Base-by-base conservation (phyloP, 2,113 vertebrate genomes). In the Microcebus ravelobensis region DNA sequence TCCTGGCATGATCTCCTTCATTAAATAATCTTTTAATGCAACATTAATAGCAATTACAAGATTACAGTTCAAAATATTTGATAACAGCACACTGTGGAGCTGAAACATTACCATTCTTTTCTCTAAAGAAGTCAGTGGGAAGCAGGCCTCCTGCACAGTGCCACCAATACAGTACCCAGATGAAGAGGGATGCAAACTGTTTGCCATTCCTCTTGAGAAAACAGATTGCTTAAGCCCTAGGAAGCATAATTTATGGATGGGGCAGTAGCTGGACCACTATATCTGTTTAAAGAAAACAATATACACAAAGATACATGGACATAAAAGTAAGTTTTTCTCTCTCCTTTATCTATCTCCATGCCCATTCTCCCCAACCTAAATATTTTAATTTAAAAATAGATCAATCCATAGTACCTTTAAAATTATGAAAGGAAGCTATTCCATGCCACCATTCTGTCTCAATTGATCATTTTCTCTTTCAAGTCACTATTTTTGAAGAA, bases 11-110 rank as follows among this genome's bases (percentile, higher is more conserved):
- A 97, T 97, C 96, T 97, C 97, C 98, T 98, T 98, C 98, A 98
- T 98, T 98, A 98, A 98, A 98, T 98, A 98, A 98, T 98, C 98
- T 98, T 98, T 98, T 98, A 98, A 98, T 98, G 98, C 96, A 98
- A 98, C 97, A 98, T 98, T 98, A 98, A 98, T 98, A 98, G 97
- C 97, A 98, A 98, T 98, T 98, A 98, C 96, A 98, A 98, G 98
- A 98, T 98, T 98, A 98, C 93, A 95, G 97, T 98, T 98, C 97
- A 98, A 98, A 98, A 99, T 98, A 98, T 98, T 99, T 99, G 98
- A 98, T 98, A 98, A 98, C 97, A 98, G 97, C 97, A 94, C 98
- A 97, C 97, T 86, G 98, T 91, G 97, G 88, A 93, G 94, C 95
- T 97, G 96, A 97, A 98, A 97, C 96, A 76, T 96, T 95, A 95